A percentile compares a stretch with the other conserved stretches of the same genome.
Evolutionary conservation across 2,888 invertebrate species (phyloP).

Genomic region (Sthenelais limicola): DNA sequence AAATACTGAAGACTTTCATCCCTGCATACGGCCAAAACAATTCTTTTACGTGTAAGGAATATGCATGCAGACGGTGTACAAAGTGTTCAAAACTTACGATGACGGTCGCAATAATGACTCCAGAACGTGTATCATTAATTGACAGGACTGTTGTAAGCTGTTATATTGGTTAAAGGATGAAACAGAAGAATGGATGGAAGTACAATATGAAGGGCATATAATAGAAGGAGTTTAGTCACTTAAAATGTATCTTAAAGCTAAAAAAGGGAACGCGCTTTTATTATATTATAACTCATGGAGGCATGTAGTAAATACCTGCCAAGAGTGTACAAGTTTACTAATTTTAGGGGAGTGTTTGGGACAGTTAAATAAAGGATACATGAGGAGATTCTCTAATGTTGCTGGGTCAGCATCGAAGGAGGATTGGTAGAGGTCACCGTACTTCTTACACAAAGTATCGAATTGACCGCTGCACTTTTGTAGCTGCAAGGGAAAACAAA

Average conservation of each 20-base stretch:
- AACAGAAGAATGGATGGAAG: background rate
- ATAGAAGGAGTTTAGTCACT: background rate
- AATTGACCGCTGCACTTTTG: slow-evolving; percentile 82
- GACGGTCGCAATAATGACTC: slow-evolving; percentile 74
- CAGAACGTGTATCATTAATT: slow-evolving; percentile 82
- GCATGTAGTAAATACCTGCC: too few relatives aligned
- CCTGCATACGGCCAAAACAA: too few relatives aligned
- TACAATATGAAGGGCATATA: background rate
- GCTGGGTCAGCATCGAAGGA: slow-evolving; percentile 89
- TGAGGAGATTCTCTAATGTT: slow-evolving; percentile 74
- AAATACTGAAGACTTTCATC: too few relatives aligned
- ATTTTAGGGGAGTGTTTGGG: too few relatives aligned
- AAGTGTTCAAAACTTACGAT: too few relatives aligned
- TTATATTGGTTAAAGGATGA: slow-evolving; percentile 5
- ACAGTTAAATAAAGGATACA: slow-evolving; percentile 56
- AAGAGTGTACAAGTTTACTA: too few relatives aligned
- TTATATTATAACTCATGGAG: too few relatives aligned
- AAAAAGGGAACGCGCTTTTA: too few relatives aligned
- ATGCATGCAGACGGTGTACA: too few relatives aligned
- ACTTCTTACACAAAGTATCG: slow-evolving; percentile 81
- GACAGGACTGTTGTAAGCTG: slow-evolving; percentile 86
- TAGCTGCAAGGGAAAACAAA: slow-evolving; percentile 8
- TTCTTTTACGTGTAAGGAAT: too few relatives aligned
- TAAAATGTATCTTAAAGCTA: too few relatives aligned
- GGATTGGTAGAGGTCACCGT: slow-evolving; percentile 84